Evolutionary conservation across 2,797 vertebrate species (phyloP), one percentile per base, ranked within the genome.

Genomic region (Tapera naevia): DNA sequence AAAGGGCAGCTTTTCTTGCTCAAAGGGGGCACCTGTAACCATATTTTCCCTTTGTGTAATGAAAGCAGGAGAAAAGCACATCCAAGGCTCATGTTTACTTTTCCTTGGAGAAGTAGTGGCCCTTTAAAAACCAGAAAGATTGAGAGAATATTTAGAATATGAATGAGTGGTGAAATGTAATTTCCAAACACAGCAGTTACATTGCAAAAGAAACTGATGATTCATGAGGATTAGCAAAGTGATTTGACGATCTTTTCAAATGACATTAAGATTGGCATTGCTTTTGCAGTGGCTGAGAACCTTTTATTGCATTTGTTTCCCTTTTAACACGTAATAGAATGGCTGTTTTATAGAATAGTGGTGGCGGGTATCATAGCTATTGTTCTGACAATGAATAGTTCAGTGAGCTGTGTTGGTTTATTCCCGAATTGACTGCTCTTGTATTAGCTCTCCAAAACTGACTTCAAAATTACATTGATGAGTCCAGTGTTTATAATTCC

Each of bases 171-270:
- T 58, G n/a, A 94, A 93, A 95, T n/a, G 32, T 56, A 66, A 51
- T 95, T 89, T 95, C 80, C 80, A 95, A 86, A 41, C 45, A 61
- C 32, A 84, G 82, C 57, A 80, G 64, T 62, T 74, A 89, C 23
- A 17, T 30, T 79, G 39, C 57, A 62, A 96, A 94, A 89, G 80
- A 50, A 89, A 35, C 37, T 43, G 62, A 41, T 87, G 62, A 84
- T 72, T 93, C 86, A 48, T 18, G 61, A 67, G 30, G 53, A 88
- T 89, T 89, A 89, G 50, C 35, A 80, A 94, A 90, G 79, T 53
- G 57, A 51, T 94, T 91, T 90, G 71, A 71, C 81, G 53, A 50
- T 91, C 83, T 96, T 96, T 87, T 86, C 73, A 92, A 87, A 60
- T 83, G 14, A 64, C 75, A 96, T 92, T 87, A 90, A 70, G 89